A percentile compares a stretch with the other conserved stretches of the same genome.
Evolutionary conservation across 1,140 invertebrate genomes (phyloP).

Genomic region (Berghia stephanieae): DNA sequence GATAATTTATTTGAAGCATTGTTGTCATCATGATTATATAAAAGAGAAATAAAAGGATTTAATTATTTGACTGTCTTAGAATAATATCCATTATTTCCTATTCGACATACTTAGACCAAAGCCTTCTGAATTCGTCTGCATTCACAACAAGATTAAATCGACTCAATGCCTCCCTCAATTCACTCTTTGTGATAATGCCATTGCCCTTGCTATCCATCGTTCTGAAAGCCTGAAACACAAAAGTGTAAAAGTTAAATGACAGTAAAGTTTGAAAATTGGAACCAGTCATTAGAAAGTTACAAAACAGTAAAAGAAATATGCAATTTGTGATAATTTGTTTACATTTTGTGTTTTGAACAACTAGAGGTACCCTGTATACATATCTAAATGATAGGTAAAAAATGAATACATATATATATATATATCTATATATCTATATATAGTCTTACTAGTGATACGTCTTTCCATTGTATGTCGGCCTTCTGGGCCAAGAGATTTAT

Average conservation of each 20-base stretch:
- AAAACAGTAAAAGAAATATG: no score
- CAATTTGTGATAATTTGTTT: no score
- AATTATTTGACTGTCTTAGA: no score
- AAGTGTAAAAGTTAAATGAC: background rate
- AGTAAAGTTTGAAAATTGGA: no score
- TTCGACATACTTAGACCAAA: constrained; percentile 57
- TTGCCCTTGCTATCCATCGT: constrained; percentile 48
- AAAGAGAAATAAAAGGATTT: no score
- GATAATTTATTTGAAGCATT: no score
- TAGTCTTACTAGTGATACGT: constrained; percentile 49
- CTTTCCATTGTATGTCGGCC: constrained; percentile 56
- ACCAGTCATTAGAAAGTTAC: no score
- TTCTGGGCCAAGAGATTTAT: constrained; percentile 48
- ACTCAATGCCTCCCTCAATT: constrained; percentile 52
- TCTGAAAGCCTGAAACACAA: constrained; percentile 53
- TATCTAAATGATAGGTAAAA: no score
- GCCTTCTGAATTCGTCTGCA: constrained; percentile 53
- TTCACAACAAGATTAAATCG: constrained; percentile 57
- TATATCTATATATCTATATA: no score
- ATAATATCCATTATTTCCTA: no score
- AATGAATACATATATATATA: constrained; percentile 45
- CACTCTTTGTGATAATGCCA: constrained; percentile 50
- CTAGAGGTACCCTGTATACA: constrained; percentile 2
- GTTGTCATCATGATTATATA: no score
- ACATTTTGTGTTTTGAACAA: background rate